These are phyloP conservation scores for Venusia cambrica DNA, from an alignment of 2,888 invertebrate genomes.

Conservation along the genomic window DNA sequence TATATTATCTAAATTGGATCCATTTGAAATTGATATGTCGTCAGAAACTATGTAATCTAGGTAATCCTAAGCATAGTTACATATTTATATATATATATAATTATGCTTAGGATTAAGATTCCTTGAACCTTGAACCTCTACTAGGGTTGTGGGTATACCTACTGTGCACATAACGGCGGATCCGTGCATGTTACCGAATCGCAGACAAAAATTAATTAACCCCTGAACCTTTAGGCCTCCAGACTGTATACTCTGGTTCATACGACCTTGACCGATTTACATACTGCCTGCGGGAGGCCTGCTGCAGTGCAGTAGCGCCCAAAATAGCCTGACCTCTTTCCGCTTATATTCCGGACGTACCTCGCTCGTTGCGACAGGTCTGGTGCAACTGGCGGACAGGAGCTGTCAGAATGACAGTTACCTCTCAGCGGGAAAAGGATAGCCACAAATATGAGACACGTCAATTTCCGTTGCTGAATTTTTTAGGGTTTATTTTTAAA, in stretches of 20 bases:
- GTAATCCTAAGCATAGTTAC: too few species aligned
- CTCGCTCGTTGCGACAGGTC: conserved; percentile 13
- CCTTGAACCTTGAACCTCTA: too few species aligned
- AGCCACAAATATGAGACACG: conserved; percentile 28
- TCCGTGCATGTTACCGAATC: conserved; percentile 8
- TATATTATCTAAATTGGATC: too few species aligned
- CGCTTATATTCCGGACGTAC: conserved; percentile 15
- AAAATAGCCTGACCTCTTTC: conserved; percentile 35
- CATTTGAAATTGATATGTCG: too few species aligned
- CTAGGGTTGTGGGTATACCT: too few species aligned
- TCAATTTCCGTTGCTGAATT: too few species aligned
- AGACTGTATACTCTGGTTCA: conserved; percentile 35
- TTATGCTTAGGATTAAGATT: too few species aligned
- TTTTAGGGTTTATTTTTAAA: too few species aligned
- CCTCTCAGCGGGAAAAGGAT: conserved; percentile 45
- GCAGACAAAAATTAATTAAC: conserved; percentile 26
- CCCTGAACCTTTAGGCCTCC: conserved; percentile 20
- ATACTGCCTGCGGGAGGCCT: conserved; percentile 51
- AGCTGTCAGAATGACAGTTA: conserved; percentile 53
- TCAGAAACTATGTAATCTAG: too few species aligned
- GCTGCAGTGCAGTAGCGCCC: conserved; percentile 49
- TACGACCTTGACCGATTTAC: conserved; percentile 54
- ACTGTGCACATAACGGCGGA: too few species aligned
- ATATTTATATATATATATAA: too few species aligned
- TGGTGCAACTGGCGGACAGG: conserved; percentile 31